Evolutionary conservation across 2,113 vertebrate genomes (phyloP).

Genomic region (Hydropotes inermis): DNA sequence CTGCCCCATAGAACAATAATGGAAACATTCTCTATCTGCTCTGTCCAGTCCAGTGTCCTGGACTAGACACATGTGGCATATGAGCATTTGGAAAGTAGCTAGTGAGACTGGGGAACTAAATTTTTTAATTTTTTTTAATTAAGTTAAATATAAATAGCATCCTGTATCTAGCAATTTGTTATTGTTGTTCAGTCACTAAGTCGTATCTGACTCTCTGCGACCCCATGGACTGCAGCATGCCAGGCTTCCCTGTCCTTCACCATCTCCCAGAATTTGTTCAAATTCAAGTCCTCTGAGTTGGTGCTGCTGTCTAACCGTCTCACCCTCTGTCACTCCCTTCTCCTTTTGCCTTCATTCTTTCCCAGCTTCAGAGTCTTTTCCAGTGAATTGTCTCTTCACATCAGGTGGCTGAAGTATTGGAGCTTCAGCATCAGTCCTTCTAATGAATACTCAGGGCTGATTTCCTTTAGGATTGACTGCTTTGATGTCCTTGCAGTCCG

Average conservation of each 20-base stretch:
- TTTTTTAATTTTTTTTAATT: not conserved
- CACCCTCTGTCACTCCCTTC: not conserved
- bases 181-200: not conserved
- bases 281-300: not conserved
- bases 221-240: not conserved
- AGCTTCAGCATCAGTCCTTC: not conserved
- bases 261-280: not conserved
- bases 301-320: not conserved
- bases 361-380: not conserved
- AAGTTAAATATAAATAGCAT: constrained; percentile 9
- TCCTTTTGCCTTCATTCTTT: not conserved
- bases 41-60: not conserved
- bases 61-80: not conserved
- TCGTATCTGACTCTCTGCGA: rapidly evolving
- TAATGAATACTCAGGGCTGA: not conserved
- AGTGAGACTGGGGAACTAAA: not conserved
- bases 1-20: not conserved
- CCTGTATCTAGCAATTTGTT: not conserved
- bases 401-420: not conserved
- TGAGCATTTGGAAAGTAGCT: not conserved
- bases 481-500: not conserved
- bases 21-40: not conserved
- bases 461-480: not conserved
- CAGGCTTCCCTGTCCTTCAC: not conserved
- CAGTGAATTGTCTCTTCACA: not conserved